Evolutionary conservation across 2,113 vertebrate species (phyloP).

Genomic region (Smithornis capensis): DNA sequence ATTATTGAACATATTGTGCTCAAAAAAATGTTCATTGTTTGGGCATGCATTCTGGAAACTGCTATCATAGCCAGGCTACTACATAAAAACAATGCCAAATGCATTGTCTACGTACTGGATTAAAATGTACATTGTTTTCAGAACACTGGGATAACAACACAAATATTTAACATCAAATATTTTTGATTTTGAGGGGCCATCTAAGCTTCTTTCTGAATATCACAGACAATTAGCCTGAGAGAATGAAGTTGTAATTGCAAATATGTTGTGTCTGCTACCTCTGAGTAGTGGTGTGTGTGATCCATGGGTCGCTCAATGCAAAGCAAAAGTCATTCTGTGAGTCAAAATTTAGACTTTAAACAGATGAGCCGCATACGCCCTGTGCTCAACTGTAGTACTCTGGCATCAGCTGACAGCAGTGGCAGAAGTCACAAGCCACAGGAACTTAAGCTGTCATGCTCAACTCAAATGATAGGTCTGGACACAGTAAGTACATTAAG

Average conservation of each 20-base stretch:
- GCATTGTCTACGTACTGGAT: background rate
- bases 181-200: background rate
- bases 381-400: background rate
- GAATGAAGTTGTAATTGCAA: background rate
- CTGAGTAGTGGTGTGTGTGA: background rate
- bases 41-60: background rate
- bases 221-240: background rate
- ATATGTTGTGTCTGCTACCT: background rate
- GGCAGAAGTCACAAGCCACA: background rate
- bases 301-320: background rate
- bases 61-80: background rate
- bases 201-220: background rate
- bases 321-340: background rate
- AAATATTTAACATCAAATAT: background rate
- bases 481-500: background rate
- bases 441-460: background rate
- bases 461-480: background rate
- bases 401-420: background rate
- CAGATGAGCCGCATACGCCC: background rate
- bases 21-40: background rate
- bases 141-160: background rate
- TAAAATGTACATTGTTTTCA: background rate
- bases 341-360: background rate
- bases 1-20: background rate
- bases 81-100: background rate